Evolutionary conservation across 2,113 vertebrate genomes (phyloP).

Genomic region (Pangasianodon gigas): DNA sequence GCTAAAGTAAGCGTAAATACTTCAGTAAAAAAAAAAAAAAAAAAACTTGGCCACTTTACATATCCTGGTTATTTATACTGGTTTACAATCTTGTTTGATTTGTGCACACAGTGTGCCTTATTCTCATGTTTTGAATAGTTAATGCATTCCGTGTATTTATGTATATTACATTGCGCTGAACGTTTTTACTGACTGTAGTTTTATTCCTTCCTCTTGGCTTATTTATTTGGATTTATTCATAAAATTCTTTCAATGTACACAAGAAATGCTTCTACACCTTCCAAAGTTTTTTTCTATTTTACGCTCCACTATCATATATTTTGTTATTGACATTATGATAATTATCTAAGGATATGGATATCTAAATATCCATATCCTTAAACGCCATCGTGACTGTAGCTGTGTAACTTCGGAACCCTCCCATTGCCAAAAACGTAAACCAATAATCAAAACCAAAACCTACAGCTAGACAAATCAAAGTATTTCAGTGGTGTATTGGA

Average conservation of each 20-base stretch:
- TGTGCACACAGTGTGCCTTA: not conserved
- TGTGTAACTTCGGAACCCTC: not conserved
- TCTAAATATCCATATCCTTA: not conserved
- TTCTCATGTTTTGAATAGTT: too few species aligned
- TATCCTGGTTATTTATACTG: not conserved
- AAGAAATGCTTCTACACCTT: too few species aligned
- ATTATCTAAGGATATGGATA: too few species aligned
- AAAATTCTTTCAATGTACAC: not conserved
- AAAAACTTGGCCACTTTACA: too few species aligned
- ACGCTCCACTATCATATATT: too few species aligned
- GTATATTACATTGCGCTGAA: not conserved
- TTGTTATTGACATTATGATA: not conserved
- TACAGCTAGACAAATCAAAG: too few species aligned
- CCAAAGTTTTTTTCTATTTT: too few species aligned
- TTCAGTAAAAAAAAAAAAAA: too few species aligned
- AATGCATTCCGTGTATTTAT: not conserved
- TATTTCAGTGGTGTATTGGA: not conserved
- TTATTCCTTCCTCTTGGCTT: not conserved
- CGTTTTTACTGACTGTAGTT: not conserved
- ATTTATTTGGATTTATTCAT: not conserved
- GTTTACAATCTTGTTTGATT: not conserved
- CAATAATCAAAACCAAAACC: not conserved
- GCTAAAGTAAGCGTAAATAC: not conserved
- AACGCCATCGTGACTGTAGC: not conserved
- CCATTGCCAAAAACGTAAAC: not conserved